Conservation (phyloP, 2,888 invertebrate species). For the Gibbula magus region DNA sequence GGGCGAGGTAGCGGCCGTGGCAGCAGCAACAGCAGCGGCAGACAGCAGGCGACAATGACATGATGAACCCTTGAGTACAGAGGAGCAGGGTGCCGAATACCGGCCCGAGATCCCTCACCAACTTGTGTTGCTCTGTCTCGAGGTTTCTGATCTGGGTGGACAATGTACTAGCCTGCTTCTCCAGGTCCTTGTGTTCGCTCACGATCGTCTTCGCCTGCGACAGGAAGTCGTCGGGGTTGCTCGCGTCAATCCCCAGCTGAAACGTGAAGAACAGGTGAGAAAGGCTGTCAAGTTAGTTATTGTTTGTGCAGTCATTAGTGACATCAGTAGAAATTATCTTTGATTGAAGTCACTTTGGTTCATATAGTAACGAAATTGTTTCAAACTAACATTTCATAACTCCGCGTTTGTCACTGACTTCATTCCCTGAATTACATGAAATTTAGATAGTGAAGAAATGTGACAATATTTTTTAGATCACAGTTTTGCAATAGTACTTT, state of each 20-base stretch:
- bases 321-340: no score
- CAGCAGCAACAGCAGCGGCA: neutral
- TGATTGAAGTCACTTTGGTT: no score
- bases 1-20: neutral
- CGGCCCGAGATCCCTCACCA: conserved; percentile 51
- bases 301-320: neutral
- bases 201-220: conserved; percentile 83
- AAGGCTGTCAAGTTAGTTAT: no score
- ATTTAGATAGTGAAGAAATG: no score
- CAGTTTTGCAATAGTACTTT: no score
- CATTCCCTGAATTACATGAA: no score
- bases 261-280: conserved; percentile 31
- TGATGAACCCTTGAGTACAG: conserved; percentile 9
- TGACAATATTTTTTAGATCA: no score
- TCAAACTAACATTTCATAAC: no score
- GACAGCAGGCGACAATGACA: neutral
- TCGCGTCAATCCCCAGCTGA: conserved; percentile 82
- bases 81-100: conserved; percentile 8
- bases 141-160: conserved; percentile 88
- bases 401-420: no score
- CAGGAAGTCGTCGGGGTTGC: conserved; percentile 74
- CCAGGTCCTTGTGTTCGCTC: conserved; percentile 91
- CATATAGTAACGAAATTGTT: no score
- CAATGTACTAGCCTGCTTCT: conserved; percentile 89
- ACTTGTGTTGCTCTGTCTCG: conserved; percentile 77